Conservation (phyloP, 2,113 vertebrate species). For the Ammodytes marinus region DNA sequence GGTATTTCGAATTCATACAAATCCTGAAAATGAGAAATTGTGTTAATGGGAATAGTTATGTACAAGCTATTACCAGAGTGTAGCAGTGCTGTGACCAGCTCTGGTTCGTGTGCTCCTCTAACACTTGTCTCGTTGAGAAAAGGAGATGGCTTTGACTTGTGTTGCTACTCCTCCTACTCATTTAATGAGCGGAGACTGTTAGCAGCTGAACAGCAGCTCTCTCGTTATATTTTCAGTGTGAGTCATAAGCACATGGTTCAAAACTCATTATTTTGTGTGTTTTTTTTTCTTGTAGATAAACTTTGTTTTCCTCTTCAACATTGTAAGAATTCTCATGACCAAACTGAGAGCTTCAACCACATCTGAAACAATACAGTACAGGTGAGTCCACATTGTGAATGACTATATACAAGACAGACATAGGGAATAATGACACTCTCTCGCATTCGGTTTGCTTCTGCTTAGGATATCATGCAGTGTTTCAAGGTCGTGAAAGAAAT, state of each 20-base stretch:
- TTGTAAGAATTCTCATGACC: constrained; percentile 98
- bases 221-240: not conserved
- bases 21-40: constrained; percentile 6
- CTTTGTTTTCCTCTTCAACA: constrained; percentile 99
- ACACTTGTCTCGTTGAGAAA: not conserved
- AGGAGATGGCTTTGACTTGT: constrained; percentile 20
- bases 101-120: constrained; percentile 6
- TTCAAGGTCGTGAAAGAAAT: too few relatives aligned
- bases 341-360: constrained; percentile 97
- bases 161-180: constrained; percentile 6
- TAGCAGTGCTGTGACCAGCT: not conserved
- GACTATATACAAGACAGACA: too few relatives aligned
- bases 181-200: constrained; percentile 35
- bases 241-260: not conserved
- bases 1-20: not conserved
- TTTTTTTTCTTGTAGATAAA: constrained; percentile 89
- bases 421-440: not conserved
- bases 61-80: constrained; percentile 7
- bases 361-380: constrained; percentile 98
- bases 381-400: constrained; percentile 79
- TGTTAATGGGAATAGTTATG: constrained; percentile 17
- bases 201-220: constrained; percentile 17
- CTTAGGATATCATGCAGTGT: not conserved
- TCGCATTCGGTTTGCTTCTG: not conserved
- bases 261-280: constrained; percentile 13